Base-by-base conservation (phyloP, 2,113 vertebrate species). In the Coregonus clupeaformis region DNA sequence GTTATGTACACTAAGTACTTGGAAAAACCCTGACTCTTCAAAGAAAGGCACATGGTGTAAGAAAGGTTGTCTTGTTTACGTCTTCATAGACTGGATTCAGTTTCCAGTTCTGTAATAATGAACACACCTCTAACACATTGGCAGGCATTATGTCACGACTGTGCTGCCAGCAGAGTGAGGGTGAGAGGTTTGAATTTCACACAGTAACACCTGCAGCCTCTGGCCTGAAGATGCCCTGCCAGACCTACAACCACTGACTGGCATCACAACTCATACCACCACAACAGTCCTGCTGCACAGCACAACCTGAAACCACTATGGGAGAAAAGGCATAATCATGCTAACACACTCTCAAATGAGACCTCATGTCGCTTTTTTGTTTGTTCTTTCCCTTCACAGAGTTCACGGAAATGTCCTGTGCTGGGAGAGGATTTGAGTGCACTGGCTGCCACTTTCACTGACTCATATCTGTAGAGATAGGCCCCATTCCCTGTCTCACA, bases 121-220 rank as follows among this genome's bases (percentile, higher is more conserved):
- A 62, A 72, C 73, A 81, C 80, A 69, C 73, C 30, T 71, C 68
- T 55, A 45, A 82, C 66, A 82, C 59, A 77, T 78, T 73, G 60
- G 69, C 9, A 68, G 66, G 30, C 76, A 77, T 70, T 52, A 47
- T 27, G 5, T 36, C 7, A 14, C 13, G 14, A 77, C 2, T 72
- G 64, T 80, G 74, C 76, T 77, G 80, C 67, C 76, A 76, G 77
- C 70, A 70, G 76, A 3, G 59, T 79, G 72, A n/a, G 65, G 80
- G 73, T 74, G 52, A 82, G 72, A 22, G 65, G 81, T 75, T 76
- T 77, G 36, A 80, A 82, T 80, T 80, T 82, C 76, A 82, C 76
- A 79, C 32, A 84, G 24, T 32, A 80, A 80, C 82, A 90, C 84
- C 79, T 89, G 84, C 86, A 81, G 13, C 76, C 83, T 80, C 75